Evolutionary conservation across 2,888 invertebrate species (phyloP), one percentile per base, ranked within the genome.

Genomic region (Chromoteleia sp.): DNA sequence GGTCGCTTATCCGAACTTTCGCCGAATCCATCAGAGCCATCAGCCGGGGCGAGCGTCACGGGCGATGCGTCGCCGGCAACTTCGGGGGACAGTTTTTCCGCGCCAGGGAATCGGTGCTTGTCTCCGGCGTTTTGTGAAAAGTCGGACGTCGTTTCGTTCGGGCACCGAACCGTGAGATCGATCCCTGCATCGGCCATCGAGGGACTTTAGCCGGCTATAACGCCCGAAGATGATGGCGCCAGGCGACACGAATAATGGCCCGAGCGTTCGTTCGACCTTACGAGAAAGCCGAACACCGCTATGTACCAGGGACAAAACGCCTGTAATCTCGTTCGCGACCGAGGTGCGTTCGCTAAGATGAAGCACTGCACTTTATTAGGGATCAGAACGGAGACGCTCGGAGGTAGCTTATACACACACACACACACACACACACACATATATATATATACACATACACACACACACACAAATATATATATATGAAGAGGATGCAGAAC

Each of bases 351-450:
- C 48, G 19, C 70, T 33, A 70, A 70, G 68, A 70, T 39, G 58
- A 36, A 70, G 70, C 25, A 48, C 48, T 21, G n/a, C 58, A 70
- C 48, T 70, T 70, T 70, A 56, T 70, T 70, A 58, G 70, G 70
- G 58, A 70, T 70, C 70, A 43, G 25, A 2, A 12, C 12, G n/a
- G 48, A 54, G 29, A 65, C 14, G 54, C 36, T 21, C 17, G 65
- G 19, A 65, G 39, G 19, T 36, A 19, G 67, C 41, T 67, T 67
- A 61, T n/a, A n/a, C n/a, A n/a, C n/a, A n/a, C n/a, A n/a, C n/a
- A n/a, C n/a, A n/a, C n/a, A n/a, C n/a, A n/a, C n/a, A n/a, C n/a
- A n/a, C n/a, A n/a, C n/a, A n/a, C n/a, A n/a, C n/a, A n/a, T n/a
- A n/a, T n/a, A n/a, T n/a, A n/a, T n/a, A n/a, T n/a, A n/a, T n/a